Conservation (phyloP, 1,140 invertebrate species). For the Ectropis grisescens region DNA sequence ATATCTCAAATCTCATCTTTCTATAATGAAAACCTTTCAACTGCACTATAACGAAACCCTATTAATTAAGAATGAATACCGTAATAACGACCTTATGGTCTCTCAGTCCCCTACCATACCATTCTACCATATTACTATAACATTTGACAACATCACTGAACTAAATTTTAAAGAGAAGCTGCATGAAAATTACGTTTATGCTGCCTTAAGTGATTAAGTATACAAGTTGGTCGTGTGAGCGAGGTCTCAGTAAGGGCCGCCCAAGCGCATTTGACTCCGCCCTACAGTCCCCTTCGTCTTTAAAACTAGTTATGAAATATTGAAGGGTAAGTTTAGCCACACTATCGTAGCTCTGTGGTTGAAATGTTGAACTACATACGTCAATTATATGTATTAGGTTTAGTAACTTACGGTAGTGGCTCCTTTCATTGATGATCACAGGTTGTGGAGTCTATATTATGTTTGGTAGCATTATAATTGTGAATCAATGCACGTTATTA, state of each 20-base stretch:
- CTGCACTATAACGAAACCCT: conserved; percentile 12
- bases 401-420: no score
- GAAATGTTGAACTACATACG: no score
- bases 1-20: neutral
- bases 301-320: conserved; percentile 54
- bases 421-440: no score
- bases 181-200: no score
- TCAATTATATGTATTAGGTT: no score
- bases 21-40: conserved; percentile 4
- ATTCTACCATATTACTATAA: no score
- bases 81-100: conserved; percentile 57
- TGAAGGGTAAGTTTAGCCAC: conserved; percentile 25
- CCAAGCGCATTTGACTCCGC: conserved; percentile 29
- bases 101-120: no score
- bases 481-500: conserved; percentile 59
- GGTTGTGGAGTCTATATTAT: conserved; percentile 27
- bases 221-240: conserved; percentile 37
- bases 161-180: no score
- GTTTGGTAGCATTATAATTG: conserved; percentile 48
- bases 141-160: no score
- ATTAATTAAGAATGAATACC: conserved; percentile 67
- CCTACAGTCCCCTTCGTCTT: conserved; percentile 22
- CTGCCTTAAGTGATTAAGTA: no score
- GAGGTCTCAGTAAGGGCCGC: no score
- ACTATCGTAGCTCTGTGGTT: neutral